phyloP scores from a whole-genome alignment of 2,888 invertebrate genomes.

The Drosophila paramelanica region DNA sequence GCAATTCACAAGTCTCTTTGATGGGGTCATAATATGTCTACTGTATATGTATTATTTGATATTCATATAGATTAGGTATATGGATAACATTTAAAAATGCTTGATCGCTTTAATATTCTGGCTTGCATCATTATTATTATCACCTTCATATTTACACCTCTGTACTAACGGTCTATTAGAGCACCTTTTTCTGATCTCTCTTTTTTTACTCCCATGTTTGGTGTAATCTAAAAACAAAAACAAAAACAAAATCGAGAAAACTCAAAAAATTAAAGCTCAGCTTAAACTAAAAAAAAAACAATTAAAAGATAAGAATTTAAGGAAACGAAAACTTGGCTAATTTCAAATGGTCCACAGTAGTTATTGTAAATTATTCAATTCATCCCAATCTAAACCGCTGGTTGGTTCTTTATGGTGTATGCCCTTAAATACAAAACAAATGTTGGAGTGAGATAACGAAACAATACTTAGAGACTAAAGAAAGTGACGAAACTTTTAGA shows the following conservation, averaged over 20 bases:
- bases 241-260: background rate
- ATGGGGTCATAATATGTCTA: constrained; percentile 14
- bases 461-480: constrained; percentile 84
- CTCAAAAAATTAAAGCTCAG: constrained; percentile 44
- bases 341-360: constrained; percentile 74
- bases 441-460: constrained; percentile 85
- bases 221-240: constrained; percentile 11
- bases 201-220: constrained; percentile 18
- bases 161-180: constrained; percentile 35
- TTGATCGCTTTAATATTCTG: constrained; percentile 35
- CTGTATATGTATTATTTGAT: constrained; percentile 20
- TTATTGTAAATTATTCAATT: constrained; percentile 70
- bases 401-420: constrained; percentile 55
- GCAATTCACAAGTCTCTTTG: background rate
- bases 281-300: constrained; percentile 33
- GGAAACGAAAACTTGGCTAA: constrained; percentile 45
- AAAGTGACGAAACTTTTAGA: constrained; percentile 77
- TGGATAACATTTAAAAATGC: constrained; percentile 24
- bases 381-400: constrained; percentile 38
- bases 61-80: constrained; percentile 27
- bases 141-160: constrained; percentile 20
- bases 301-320: constrained; percentile 38
- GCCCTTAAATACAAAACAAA: constrained; percentile 78
- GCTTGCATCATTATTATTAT: constrained; percentile 43
- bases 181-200: constrained; percentile 30